phyloP scores from a whole-genome alignment of 2,888 invertebrate genomes.

The Laspeyria flexula region DNA sequence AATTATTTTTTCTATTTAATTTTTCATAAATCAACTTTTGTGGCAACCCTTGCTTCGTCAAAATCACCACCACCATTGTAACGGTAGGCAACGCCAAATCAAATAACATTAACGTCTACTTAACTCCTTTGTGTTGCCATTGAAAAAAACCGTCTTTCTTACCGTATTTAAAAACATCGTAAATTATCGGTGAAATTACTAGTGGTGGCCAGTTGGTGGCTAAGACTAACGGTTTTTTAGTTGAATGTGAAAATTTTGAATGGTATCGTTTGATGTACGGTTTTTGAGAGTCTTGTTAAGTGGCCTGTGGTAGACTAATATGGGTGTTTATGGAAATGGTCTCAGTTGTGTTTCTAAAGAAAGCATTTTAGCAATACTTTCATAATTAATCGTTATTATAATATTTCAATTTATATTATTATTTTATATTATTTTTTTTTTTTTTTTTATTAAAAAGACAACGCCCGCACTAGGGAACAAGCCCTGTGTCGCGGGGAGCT shows the following conservation, averaged over 20 bases:
- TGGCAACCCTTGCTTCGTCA: conserved; percentile 43
- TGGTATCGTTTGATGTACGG: conserved; percentile 12
- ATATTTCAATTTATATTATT: too few species aligned
- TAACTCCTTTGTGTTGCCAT: conserved; percentile 57
- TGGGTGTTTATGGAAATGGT: neutral
- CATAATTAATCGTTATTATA: neutral
- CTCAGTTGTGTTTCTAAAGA: neutral
- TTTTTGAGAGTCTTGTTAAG: conserved; percentile 10
- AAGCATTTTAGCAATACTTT: neutral
- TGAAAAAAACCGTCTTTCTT: conserved; percentile 61
- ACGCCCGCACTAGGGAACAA: too few species aligned
- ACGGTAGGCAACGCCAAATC: conserved; percentile 72
- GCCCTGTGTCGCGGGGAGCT: too few species aligned
- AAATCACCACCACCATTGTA: conserved; percentile 76
- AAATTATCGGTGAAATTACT: conserved; percentile 39
- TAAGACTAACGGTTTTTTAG: conserved; percentile 36
- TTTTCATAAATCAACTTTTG: too few species aligned
- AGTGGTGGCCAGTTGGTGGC: conserved; percentile 36
- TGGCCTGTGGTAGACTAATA: neutral
- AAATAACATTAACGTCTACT: conserved; percentile 68
- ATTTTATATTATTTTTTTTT: too few species aligned
- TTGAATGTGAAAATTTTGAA: conserved; percentile 24
- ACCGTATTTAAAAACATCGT: conserved; percentile 46
- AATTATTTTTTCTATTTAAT: too few species aligned
- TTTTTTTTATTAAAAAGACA: too few species aligned